These are phyloP conservation scores for Podarcis lilfordi DNA, from an alignment of 2,797 vertebrate genomes.

Conservation along the genomic window DNA sequence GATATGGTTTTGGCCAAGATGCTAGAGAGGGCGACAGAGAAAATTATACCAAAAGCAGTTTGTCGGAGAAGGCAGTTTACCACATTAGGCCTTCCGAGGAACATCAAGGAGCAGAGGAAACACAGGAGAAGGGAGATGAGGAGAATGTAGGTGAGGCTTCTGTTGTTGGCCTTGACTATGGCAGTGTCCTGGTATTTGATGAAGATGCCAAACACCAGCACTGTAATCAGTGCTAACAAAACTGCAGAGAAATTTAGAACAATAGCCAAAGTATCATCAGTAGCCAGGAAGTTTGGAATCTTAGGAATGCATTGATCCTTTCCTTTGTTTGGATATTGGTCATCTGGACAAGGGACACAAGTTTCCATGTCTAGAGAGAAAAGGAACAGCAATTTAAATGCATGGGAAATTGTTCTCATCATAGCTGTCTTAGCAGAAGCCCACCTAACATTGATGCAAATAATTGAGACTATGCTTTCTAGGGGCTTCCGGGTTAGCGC, in stretches of 20 bases:
- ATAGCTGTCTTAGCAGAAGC: neutral
- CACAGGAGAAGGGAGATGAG: constrained; percentile 39
- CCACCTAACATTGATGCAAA: neutral
- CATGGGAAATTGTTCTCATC: neutral
- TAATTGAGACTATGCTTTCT: no score
- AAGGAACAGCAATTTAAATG: neutral
- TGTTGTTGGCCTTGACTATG: constrained; percentile 49
- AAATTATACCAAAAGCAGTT: neutral
- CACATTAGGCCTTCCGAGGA: constrained; percentile 28
- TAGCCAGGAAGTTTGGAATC: constrained; percentile 11
- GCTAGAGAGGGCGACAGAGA: constrained; percentile 42
- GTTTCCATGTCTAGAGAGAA: neutral
- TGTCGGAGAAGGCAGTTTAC: constrained; percentile 38
- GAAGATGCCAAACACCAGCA: constrained; percentile 35
- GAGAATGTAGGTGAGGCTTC: constrained; percentile 41
- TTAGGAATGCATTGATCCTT: neutral
- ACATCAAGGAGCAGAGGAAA: constrained; percentile 48
- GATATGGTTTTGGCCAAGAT: constrained; percentile 49
- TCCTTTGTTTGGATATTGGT: neutral
- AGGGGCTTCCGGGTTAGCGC: no score
- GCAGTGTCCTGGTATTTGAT: constrained; percentile 35
- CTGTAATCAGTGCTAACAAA: constrained; percentile 4
- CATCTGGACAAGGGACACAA: neutral
- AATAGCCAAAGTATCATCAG: constrained; percentile 36
- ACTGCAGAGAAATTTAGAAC: constrained; percentile 1